Conservation (phyloP, 2,888 invertebrate species). For the Erebia palarica region DNA sequence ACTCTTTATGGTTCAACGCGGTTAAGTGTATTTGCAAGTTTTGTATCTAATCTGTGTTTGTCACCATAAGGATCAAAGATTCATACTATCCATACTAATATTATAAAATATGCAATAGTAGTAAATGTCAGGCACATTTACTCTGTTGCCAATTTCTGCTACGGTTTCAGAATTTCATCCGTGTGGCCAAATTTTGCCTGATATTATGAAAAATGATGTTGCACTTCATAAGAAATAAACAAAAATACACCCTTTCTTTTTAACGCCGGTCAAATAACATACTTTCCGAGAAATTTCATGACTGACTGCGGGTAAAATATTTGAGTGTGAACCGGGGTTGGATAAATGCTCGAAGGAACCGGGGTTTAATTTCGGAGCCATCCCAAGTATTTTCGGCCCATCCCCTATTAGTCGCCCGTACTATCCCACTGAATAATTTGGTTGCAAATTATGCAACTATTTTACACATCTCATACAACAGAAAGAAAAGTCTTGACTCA, state of each 20-base stretch:
- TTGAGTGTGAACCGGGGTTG: background rate
- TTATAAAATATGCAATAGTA: too few species aligned
- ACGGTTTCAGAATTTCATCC: too few species aligned
- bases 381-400: slow-evolving; percentile 14
- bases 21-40: slow-evolving; percentile 12
- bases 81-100: background rate
- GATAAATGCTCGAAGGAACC: background rate
- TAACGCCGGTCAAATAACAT: background rate
- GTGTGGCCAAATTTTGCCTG: too few species aligned
- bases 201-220: too few species aligned
- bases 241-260: background rate
- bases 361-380: slow-evolving; percentile 11
- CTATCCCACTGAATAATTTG: background rate
- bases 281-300: slow-evolving; percentile 11
- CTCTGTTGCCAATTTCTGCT: too few species aligned
- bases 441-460: background rate
- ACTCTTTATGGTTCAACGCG: slow-evolving; percentile 15
- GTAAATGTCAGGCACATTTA: too few species aligned
- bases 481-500: too few species aligned
- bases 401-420: background rate
- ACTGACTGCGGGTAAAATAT: background rate
- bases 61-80: background rate
- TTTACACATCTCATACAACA: too few species aligned
- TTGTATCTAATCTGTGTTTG: background rate
- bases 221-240: too few species aligned